Percentiles rank a stretch among this genome's conserved stretches.
Evolutionary conservation across 2,888 invertebrate species (phyloP).

Genomic region (Poecilus cupreus): DNA sequence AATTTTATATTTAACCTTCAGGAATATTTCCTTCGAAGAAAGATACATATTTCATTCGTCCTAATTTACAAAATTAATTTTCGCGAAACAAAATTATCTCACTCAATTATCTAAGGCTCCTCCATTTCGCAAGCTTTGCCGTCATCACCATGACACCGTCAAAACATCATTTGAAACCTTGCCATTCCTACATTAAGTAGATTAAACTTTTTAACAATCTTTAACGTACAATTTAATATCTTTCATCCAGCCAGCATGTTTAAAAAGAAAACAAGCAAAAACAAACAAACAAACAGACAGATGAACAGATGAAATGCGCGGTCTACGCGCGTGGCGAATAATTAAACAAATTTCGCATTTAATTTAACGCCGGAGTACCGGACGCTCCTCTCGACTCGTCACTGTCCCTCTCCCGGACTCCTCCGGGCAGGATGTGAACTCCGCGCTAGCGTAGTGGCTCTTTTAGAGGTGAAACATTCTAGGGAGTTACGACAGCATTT

Average conservation of each 20-base stretch:
- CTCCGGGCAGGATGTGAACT: not conserved
- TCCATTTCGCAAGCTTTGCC: not conserved
- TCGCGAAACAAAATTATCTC: conserved; percentile 11
- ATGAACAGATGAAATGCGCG: conserved; percentile 34
- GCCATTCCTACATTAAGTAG: conserved; percentile 13
- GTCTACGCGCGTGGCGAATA: conserved; percentile 32
- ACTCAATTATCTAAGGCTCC: conserved; percentile 8
- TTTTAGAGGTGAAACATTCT: not conserved
- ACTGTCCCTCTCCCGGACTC: not conserved
- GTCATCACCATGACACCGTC: not conserved
- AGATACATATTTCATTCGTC: not conserved
- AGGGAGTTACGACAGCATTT: not conserved
- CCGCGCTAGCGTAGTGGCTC: not conserved
- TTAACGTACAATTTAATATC: conserved; percentile 30
- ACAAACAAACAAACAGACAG: conserved; percentile 34
- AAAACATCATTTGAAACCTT: conserved; percentile 1
- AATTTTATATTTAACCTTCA: too few species aligned
- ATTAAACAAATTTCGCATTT: conserved; percentile 55
- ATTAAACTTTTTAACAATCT: conserved; percentile 45
- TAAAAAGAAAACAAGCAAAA: not conserved
- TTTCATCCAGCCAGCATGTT: conserved; percentile 9
- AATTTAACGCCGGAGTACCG: conserved; percentile 39
- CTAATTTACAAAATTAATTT: conserved; percentile 10
- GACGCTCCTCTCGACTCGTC: conserved; percentile 24
- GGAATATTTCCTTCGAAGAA: not conserved